These are phyloP conservation scores for Lamprologus speciosus DNA, from an alignment of 2,113 vertebrate species.

Conservation along the genomic window DNA sequence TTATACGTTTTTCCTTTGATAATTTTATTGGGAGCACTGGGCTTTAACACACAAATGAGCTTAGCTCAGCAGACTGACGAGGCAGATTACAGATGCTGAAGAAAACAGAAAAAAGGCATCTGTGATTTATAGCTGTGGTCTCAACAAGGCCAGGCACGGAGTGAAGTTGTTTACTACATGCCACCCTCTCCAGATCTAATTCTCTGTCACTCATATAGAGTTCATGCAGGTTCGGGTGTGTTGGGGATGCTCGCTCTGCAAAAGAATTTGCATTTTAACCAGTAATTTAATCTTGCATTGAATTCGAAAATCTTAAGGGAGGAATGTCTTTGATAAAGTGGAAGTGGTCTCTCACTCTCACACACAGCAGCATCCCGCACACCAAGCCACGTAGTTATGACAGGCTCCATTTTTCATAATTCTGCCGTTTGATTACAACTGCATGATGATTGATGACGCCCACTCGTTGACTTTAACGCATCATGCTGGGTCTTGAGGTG, in stretches of 20 bases:
- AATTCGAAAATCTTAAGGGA: not conserved
- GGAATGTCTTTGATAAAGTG: slow-evolving; percentile 36
- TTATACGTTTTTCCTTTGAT: slow-evolving; percentile 26
- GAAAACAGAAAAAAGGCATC: not conserved
- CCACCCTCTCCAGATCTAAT: not conserved
- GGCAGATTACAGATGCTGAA: slow-evolving; percentile 17
- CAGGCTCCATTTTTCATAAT: slow-evolving; percentile 74
- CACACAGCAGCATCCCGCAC: slow-evolving; percentile 40
- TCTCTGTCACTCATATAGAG: slow-evolving; percentile 3
- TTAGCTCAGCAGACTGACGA: slow-evolving; percentile 38
- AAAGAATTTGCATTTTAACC: slow-evolving; percentile 38
- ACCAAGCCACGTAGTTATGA: slow-evolving; percentile 35
- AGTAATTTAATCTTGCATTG: slow-evolving; percentile 27
- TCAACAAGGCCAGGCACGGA: slow-evolving; percentile 12
- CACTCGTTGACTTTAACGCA: slow-evolving; percentile 27
- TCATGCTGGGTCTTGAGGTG: not conserved
- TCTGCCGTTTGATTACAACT: slow-evolving; percentile 60
- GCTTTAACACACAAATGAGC: slow-evolving; percentile 9
- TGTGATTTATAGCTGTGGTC: slow-evolving; percentile 45
- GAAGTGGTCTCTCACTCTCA: slow-evolving; percentile 35
- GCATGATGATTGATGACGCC: slow-evolving; percentile 67
- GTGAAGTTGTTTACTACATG: slow-evolving; percentile 25
- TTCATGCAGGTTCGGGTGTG: not conserved
- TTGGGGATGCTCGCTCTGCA: not conserved
- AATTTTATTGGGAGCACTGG: slow-evolving; percentile 14